Base-by-base conservation (phyloP, 2,888 invertebrate species). In the Pristionchus entomophagus region DNA sequence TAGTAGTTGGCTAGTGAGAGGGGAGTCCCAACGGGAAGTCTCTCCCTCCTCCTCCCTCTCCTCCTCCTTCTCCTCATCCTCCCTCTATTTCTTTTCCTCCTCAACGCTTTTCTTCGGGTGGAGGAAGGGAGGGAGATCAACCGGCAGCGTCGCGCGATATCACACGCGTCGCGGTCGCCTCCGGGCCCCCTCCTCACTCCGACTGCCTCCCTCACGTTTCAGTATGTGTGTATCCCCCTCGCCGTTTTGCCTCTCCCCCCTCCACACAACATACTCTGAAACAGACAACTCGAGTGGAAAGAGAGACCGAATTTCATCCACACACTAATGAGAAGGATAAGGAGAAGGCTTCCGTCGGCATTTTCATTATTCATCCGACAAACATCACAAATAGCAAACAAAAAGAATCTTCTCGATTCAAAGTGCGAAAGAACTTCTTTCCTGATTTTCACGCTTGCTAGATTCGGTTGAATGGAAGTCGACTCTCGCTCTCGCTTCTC, bases 81-180 rank as follows among this genome's bases (percentile, higher is more conserved):
- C n/a, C n/a, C n/a, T n/a, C n/a, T n/a, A 69, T 80, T 62, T 38
- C 86, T 62, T 73, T 77, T 86, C 77, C 77, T 29, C 45, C 49
- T 29, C 51, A 73, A 51, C 26, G 41, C 59, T 29, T 41, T 62
- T 29, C 45, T 45, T 53, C 73, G 69, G 73, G 38, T 17, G 53
- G 41, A 32, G 69, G 17, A 53, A 26, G 69, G 29, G 81, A 59
- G 81, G 77, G 49, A 69, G 65, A 65, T 80, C 77, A 41, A 65
- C 56, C 4, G 41, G 26, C 81, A 45, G 65, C 38, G 85, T 78
- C 73, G 81, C 62, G 65, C 69, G 84, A 41, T 78, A 69, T 86
- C 86, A 51, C 80, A 59, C 69, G 59, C 82, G 65, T 65, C 78
- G 77, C 38, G 80, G 65, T 65, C 35, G 77, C 77, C 56, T 26